phyloP scores from a whole-genome alignment of 2,888 invertebrate genomes.

The Pycnomerus fuliginosus region DNA sequence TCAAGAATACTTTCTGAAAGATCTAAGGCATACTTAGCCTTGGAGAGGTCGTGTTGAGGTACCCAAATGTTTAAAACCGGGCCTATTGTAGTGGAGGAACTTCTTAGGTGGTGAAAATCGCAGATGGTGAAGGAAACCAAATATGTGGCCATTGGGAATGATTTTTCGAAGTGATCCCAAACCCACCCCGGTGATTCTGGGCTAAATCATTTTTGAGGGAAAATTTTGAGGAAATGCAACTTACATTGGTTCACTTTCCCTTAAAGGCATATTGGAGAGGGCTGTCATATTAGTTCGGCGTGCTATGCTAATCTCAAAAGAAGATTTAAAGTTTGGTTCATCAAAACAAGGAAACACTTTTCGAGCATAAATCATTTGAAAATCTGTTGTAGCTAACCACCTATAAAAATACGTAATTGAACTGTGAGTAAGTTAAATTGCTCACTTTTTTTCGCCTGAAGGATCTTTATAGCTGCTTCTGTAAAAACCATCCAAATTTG shows the following conservation, averaged over 20 bases:
- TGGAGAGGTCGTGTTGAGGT: slow-evolving; percentile 42
- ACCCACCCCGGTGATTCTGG: slow-evolving; percentile 50
- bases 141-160: slow-evolving; percentile 75
- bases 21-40: slow-evolving; percentile 55
- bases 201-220: slow-evolving; percentile 34
- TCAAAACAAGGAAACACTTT: slow-evolving; percentile 76
- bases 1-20: slow-evolving; percentile 55
- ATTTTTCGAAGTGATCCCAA: slow-evolving; percentile 63
- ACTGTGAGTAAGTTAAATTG: slow-evolving; percentile 3
- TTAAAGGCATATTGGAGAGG: slow-evolving; percentile 71
- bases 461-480: slow-evolving; percentile 61
- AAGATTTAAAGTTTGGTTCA: slow-evolving; percentile 74
- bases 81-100: slow-evolving; percentile 30
- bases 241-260: slow-evolving; percentile 58
- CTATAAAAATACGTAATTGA: slow-evolving; percentile 46
- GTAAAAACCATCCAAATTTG: slow-evolving; percentile 67
- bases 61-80: slow-evolving; percentile 54
- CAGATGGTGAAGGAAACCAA: slow-evolving; percentile 62
- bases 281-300: slow-evolving; percentile 64
- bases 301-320: slow-evolving; percentile 71
- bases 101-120: slow-evolving; percentile 40
- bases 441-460: slow-evolving; percentile 55
- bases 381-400: slow-evolving; percentile 63
- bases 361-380: slow-evolving; percentile 65
- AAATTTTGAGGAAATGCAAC: slow-evolving; percentile 33